Evolutionary conservation across 2,797 vertebrate species (phyloP), one percentile per base, ranked within the genome.

Genomic region (Acanthurus lineatus): DNA sequence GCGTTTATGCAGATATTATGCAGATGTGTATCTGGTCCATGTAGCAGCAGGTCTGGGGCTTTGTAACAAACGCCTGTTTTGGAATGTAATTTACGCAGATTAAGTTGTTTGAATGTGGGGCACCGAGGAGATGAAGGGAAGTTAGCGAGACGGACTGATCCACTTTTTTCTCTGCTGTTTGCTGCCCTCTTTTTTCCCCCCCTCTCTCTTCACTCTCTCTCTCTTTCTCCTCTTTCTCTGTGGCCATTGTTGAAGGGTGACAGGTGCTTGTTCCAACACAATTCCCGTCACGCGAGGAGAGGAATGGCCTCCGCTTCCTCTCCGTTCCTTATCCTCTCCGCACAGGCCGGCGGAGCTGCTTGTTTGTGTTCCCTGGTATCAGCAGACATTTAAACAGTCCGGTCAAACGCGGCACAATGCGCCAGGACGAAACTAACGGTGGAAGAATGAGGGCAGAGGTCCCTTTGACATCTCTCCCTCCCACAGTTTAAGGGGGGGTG

Each of bases 241-340:
- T 82, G 86, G 88, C 86, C 88, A 92, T 92, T 92, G 91, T 90
- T 87, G 75, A 49, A 38, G 51, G 42, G 58, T 88, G 92, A 91
- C 91, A 93, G 91, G 91, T 93, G 93, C 88, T 93, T 91, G 89
- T 94, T 93, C 89, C 88, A 81, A 92, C 89, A 92, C 90, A 91
- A 93, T 94, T 91, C 92, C 89, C 54, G 83, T 93, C 91, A 88
- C 86, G 84, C 69, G 19, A 45, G 69, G 77, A 92, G 90, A 94
- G 91, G 91, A 93, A 95, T 93, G 85, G 90, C 86, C 82, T 88
- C 83, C 52, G 76, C 73, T 87, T 90, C 90, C 91, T 25, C 87
- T 86, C 67, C 69, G 60, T 70, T 85, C 89, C 93, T 94, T 94
- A 94, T 94, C 93, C 92, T 92, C 72, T 64, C 69, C 71, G 84